Evolutionary conservation across 2,888 invertebrate species (phyloP).

Genomic region (Leptopilina myrica): DNA sequence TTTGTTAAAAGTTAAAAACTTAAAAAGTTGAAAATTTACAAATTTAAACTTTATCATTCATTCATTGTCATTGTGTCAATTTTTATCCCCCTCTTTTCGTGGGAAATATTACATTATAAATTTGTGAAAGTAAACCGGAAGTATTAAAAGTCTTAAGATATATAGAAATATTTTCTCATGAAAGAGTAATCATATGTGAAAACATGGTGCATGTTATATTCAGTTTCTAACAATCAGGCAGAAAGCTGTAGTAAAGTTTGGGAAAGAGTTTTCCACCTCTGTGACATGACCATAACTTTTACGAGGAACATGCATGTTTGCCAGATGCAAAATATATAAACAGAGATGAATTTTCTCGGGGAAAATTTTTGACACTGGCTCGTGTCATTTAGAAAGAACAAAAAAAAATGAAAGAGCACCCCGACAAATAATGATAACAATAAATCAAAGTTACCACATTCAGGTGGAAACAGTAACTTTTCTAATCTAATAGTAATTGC

Average conservation of each 20-base stretch:
- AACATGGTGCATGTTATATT: conserved; percentile 20
- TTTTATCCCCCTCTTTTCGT: not conserved
- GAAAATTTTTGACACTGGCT: conserved; percentile 14
- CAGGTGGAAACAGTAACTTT: not conserved
- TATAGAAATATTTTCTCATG: not conserved
- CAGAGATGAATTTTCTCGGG: conserved; percentile 1
- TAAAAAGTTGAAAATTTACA: too few relatives aligned
- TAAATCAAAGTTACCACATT: not conserved
- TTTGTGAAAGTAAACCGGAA: not conserved
- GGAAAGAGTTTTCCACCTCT: conserved; percentile 19
- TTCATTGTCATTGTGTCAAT: not conserved
- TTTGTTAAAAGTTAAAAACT: too few relatives aligned
- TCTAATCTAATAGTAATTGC: conserved; percentile 16
- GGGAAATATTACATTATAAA: too few relatives aligned
- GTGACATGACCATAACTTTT: conserved; percentile 30
- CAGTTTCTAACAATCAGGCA: conserved; percentile 34
- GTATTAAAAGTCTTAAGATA: too few relatives aligned
- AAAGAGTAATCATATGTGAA: conserved; percentile 12
- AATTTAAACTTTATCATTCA: too few relatives aligned
- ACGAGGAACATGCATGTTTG: conserved; percentile 15
- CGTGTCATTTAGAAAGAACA: conserved; percentile 3
- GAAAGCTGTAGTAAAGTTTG: conserved; percentile 27
- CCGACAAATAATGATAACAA: conserved; percentile 1
- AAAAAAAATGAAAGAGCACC: not conserved
- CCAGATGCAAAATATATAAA: conserved; percentile 26